These are phyloP conservation scores for Barypeithes pellucidus DNA, from an alignment of 2,888 invertebrate genomes.

Conservation along the genomic window DNA sequence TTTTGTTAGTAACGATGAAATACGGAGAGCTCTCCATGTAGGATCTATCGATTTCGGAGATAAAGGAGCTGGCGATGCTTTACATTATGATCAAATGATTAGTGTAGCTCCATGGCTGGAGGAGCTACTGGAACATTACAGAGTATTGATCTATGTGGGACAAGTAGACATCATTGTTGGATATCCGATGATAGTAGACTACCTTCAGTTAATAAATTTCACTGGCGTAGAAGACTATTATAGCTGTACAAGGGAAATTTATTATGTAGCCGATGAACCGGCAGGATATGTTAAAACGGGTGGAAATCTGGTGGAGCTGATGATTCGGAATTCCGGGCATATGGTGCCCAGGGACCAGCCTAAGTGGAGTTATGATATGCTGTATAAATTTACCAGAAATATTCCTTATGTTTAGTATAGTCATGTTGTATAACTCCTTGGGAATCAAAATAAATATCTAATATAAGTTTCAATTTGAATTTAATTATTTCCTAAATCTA, in stretches of 20 bases:
- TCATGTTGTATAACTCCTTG: too few species aligned
- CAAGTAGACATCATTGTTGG: constrained; percentile 91
- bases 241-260: constrained; percentile 76
- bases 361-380: constrained; percentile 82
- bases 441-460: too few species aligned
- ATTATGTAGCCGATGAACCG: constrained; percentile 73
- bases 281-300: constrained; percentile 39
- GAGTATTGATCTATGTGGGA: constrained; percentile 86
- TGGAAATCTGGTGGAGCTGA: constrained; percentile 70
- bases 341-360: constrained; percentile 88
- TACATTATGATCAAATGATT: constrained; percentile 20
- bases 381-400: constrained; percentile 76
- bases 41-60: constrained; percentile 36
- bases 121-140: constrained; percentile 77
- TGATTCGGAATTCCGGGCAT: constrained; percentile 86
- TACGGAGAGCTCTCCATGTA: constrained; percentile 40
- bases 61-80: constrained; percentile 30
- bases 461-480: too few species aligned
- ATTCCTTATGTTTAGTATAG: constrained; percentile 40
- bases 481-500: too few species aligned
- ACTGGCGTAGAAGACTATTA: constrained; percentile 76
- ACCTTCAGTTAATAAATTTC: constrained; percentile 80
- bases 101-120: constrained; percentile 58
- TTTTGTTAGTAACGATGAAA: constrained; percentile 32
- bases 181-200: constrained; percentile 85